Evolutionary conservation across 1,140 invertebrate genomes (phyloP).

Genomic region (Diabrotica undecimpunctata): DNA sequence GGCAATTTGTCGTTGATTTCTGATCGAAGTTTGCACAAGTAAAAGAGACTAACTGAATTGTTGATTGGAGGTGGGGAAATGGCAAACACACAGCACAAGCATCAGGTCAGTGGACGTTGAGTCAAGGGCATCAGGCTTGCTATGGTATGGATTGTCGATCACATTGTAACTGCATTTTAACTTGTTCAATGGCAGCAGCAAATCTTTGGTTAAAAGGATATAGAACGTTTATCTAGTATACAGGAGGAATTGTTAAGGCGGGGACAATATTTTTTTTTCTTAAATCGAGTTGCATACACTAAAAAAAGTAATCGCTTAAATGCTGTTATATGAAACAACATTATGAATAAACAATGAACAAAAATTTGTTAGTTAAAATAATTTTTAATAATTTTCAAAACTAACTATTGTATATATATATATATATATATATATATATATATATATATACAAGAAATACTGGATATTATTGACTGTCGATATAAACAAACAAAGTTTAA

Average conservation of each 20-base stretch:
- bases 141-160: conserved; percentile 37
- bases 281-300: too few species aligned
- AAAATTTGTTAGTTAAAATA: too few species aligned
- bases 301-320: too few species aligned
- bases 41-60: conserved; percentile 20
- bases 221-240: conserved; percentile 14
- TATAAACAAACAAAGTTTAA: too few species aligned
- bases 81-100: conserved; percentile 29
- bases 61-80: conserved; percentile 30
- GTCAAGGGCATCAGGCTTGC: conserved; percentile 39
- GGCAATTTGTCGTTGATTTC: conserved; percentile 14
- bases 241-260: conserved; percentile 5
- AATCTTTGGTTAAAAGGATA: conserved; percentile 15
- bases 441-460: too few species aligned
- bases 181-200: conserved; percentile 23
- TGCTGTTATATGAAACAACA: too few species aligned
- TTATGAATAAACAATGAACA: too few species aligned
- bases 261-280: neutral
- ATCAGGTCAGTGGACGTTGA: conserved; percentile 43
- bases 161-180: conserved; percentile 28
- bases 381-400: too few species aligned
- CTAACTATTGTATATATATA: too few species aligned
- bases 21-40: conserved; percentile 13
- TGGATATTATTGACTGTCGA: too few species aligned
- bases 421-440: too few species aligned